Base-by-base conservation (phyloP, 2,888 invertebrate species). In the Dusona sp. region DNA sequence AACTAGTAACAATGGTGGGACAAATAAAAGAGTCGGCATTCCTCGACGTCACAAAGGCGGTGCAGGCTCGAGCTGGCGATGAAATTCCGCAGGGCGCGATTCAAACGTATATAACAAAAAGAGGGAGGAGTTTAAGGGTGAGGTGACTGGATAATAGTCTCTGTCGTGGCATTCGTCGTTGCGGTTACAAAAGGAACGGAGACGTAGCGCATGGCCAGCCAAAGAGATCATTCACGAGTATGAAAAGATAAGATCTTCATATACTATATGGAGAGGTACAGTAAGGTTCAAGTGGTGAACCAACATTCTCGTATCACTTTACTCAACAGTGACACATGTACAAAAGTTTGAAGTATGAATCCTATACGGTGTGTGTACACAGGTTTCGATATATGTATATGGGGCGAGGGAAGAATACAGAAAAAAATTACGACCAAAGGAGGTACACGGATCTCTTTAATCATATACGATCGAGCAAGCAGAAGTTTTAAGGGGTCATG, bases 171-270 rank as follows among this genome's bases (percentile, higher is more conserved):
- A 78, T 65, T 65, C 77, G 79, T 79, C 79, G 83, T 78, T 80
- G 83, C 81, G 77, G 81, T 86, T 83, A 64, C 45, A 80, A 80
- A 85, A 77, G 80, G 73, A 73, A 38, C 42, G 42, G 33, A 42
- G 70, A 65, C 61, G 42, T 64, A 65, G 67, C 36, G 54, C 42
- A 82, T 81, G 67, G 73, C 13, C 65, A 57, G 45, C 68, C 80
- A 81, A 79, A 74, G 83, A 86, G 86, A 84, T 81, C 64, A 48
- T 81, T 79, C 73, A 70, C 54, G 67, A 64, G 83, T 67, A 81
- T 81, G 78, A 36, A 68, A 67, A 74, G 86, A 86, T 84, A 86
- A 86, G 83, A 86, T 86, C 51, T 81, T 72, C 70, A 51, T 75
- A 38, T 68, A 13, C 48, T 65, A 67, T 29, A 54, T 9, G 61